phyloP scores from a whole-genome alignment of 2,113 vertebrate species.

The Dicentrarchus labrax region DNA sequence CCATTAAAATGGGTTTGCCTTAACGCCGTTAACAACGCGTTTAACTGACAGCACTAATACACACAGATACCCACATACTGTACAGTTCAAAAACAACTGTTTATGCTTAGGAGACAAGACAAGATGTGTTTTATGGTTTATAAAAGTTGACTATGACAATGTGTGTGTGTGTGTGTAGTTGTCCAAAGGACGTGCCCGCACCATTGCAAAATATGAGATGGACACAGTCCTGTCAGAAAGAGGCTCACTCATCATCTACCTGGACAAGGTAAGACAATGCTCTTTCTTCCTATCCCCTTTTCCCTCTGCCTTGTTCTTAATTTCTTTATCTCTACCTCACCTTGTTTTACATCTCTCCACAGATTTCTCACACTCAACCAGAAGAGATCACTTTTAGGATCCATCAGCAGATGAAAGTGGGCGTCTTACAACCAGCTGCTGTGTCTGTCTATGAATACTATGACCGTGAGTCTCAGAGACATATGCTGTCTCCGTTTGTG shows the following conservation, averaged over 20 bases:
- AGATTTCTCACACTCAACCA: constrained; percentile 73
- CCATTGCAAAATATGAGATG: constrained; percentile 87
- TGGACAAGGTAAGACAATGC: constrained; percentile 84
- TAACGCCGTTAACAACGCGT: too few relatives aligned
- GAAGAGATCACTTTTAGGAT: constrained; percentile 83
- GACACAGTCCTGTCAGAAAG: constrained; percentile 77
- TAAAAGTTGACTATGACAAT: too few relatives aligned
- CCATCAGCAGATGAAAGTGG: constrained; percentile 80
- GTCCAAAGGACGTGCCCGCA: constrained; percentile 77
- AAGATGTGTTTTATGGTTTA: too few relatives aligned
- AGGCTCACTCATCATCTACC: constrained; percentile 90
- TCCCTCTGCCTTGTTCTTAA: constrained; percentile 5
- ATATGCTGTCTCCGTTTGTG: too few relatives aligned
- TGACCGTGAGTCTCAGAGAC: constrained; percentile 60
- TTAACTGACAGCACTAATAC: too few relatives aligned
- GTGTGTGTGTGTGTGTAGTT: constrained; percentile 73
- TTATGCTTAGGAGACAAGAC: too few relatives aligned
- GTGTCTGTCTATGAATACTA: constrained; percentile 89
- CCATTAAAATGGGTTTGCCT: too few relatives aligned
- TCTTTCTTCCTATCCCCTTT: not conserved
- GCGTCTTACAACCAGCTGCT: constrained; percentile 85
- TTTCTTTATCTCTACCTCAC: not conserved
- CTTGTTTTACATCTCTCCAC: constrained; percentile 2
- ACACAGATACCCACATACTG: not conserved
- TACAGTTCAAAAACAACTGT: not conserved